Percentiles rank a stretch among this genome's conserved stretches.
phyloP scores from a whole-genome alignment of 2,888 invertebrate species.

The Dolichopus griseipennis region DNA sequence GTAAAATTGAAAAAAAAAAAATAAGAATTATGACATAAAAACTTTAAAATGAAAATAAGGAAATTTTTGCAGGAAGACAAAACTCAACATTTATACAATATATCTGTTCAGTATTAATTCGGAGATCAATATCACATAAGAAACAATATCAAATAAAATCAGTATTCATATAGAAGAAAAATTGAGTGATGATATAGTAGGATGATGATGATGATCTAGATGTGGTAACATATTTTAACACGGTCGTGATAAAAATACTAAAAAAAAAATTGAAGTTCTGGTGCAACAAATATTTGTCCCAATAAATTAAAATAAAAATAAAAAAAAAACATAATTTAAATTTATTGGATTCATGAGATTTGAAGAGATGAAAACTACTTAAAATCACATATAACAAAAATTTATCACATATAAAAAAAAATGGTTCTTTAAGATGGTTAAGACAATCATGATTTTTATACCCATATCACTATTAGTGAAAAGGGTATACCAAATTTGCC shows the following conservation, averaged over 20 bases:
- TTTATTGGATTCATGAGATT: background rate
- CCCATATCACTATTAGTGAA: no score
- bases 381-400: background rate
- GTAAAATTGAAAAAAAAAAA: background rate
- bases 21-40: constrained; percentile 4
- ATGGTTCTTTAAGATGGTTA: background rate
- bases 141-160: background rate
- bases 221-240: constrained; percentile 3
- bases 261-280: background rate
- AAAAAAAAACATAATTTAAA: background rate
- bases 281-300: no score
- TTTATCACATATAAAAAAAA: background rate
- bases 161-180: background rate
- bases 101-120: background rate
- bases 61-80: background rate
- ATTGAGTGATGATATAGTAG: background rate
- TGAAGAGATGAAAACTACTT: background rate
- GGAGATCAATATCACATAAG: constrained; percentile 1
- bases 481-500: no score
- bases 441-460: background rate
- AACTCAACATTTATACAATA: background rate
- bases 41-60: background rate
- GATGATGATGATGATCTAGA: background rate
- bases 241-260: background rate
- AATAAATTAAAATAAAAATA: background rate